Conservation (phyloP, 2,113 vertebrate genomes). For the Montifringilla adamsi region DNA sequence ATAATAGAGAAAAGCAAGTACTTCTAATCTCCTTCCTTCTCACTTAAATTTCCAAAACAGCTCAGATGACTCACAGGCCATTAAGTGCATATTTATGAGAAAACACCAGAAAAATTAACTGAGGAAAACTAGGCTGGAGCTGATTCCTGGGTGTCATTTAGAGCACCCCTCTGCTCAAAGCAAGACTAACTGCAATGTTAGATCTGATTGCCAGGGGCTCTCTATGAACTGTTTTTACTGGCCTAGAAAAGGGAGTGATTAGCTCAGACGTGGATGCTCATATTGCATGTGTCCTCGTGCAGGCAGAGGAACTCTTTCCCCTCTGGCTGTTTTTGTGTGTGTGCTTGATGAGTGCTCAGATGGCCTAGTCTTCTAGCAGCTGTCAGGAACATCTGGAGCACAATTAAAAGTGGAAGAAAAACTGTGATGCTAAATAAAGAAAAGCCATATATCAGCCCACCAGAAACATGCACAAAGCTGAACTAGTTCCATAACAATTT, state of each 20-base stretch:
- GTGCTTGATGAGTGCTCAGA: neutral
- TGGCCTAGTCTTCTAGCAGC: neutral
- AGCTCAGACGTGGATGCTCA: neutral
- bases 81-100: neutral
- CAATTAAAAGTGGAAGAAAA: neutral
- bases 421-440: neutral
- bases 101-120: neutral
- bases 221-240: neutral
- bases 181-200: neutral
- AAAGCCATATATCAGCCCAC: neutral
- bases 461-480: neutral
- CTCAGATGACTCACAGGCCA: neutral
- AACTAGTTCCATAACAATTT: neutral
- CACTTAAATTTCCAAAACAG: neutral
- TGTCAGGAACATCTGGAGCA: constrained; percentile 13
- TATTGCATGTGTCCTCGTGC: neutral
- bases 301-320: neutral
- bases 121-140: neutral
- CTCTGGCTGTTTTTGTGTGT: neutral
- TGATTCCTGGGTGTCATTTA: neutral
- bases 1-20: neutral
- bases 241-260: neutral
- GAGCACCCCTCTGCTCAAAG: neutral
- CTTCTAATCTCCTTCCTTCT: neutral
- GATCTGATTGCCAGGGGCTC: neutral